Evolutionary conservation across 2,797 vertebrate genomes (phyloP).

Genomic region (Oophaga sylvatica): DNA sequence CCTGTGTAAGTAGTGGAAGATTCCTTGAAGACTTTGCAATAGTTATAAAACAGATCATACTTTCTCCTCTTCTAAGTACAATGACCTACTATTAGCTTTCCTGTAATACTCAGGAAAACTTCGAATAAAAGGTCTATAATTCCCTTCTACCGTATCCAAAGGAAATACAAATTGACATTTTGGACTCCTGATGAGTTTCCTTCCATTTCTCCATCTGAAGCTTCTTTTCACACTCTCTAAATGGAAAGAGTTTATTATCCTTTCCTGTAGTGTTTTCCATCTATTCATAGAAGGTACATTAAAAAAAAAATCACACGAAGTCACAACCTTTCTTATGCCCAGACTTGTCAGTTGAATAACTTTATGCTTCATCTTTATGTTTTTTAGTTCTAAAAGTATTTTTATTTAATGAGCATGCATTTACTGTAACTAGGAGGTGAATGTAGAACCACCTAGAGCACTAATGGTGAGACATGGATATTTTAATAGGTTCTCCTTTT

Average conservation of each 20-base stretch:
- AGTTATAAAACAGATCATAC: neutral
- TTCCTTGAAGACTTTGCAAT: neutral
- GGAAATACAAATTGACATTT: conserved; percentile 48
- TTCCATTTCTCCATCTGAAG: conserved; percentile 25
- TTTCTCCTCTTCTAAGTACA: conserved; percentile 15
- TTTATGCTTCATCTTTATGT: conserved; percentile 8
- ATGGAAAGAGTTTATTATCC: conserved; percentile 41
- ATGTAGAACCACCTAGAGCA: neutral
- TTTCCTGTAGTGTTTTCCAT: conserved; percentile 50
- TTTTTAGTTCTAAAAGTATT: neutral
- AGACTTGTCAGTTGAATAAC: conserved; percentile 19
- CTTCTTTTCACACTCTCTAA: conserved; percentile 41
- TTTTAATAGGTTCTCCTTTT: neutral
- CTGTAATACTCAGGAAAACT: conserved; percentile 9
- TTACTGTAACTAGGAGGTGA: neutral
- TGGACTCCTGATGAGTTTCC: conserved; percentile 51
- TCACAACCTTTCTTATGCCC: conserved; percentile 21
- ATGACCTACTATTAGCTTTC: conserved; percentile 15
- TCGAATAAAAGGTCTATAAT: conserved; percentile 39
- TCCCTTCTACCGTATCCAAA: conserved; percentile 49
- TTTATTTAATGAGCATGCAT: neutral
- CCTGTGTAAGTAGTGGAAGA: neutral
- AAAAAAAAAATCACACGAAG: conserved; percentile 8
- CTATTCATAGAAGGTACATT: conserved; percentile 37
- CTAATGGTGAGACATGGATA: neutral